These are phyloP conservation scores for Tuta absoluta DNA, from an alignment of 2,888 invertebrate species.

Conservation along the genomic window DNA sequence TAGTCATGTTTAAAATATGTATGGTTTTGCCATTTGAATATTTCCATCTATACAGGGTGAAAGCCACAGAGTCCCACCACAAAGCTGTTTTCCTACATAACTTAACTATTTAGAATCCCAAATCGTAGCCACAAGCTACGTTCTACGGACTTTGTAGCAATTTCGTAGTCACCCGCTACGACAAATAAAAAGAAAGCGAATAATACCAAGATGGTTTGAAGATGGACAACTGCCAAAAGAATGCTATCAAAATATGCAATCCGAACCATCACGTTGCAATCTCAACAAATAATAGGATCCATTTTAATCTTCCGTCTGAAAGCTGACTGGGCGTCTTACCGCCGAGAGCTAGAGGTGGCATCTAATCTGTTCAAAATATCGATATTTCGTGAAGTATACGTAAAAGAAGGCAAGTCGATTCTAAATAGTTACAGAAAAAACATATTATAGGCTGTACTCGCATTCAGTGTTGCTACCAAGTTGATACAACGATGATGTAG, in stretches of 20 bases:
- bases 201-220: neutral
- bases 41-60: too few relatives aligned
- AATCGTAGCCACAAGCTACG: constrained; percentile 13
- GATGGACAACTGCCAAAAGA: constrained; percentile 36
- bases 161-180: constrained; percentile 11
- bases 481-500: too few relatives aligned
- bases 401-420: too few relatives aligned
- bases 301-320: constrained; percentile 70
- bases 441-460: too few relatives aligned
- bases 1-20: too few relatives aligned
- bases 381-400: neutral
- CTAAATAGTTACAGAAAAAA: too few relatives aligned
- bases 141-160: constrained; percentile 1
- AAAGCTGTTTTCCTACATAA: neutral
- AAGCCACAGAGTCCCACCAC: too few relatives aligned
- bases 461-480: too few relatives aligned
- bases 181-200: constrained; percentile 9
- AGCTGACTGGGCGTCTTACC: constrained; percentile 59
- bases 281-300: constrained; percentile 72
- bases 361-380: neutral
- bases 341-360: constrained; percentile 47
- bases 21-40: too few relatives aligned
- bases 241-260: constrained; percentile 68
- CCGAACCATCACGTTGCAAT: constrained; percentile 72
- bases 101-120: neutral